Evolutionary conservation across 1,140 invertebrate genomes (phyloP), one percentile per base, ranked within the genome.

Genomic region (Neodiprion pinetum): DNA sequence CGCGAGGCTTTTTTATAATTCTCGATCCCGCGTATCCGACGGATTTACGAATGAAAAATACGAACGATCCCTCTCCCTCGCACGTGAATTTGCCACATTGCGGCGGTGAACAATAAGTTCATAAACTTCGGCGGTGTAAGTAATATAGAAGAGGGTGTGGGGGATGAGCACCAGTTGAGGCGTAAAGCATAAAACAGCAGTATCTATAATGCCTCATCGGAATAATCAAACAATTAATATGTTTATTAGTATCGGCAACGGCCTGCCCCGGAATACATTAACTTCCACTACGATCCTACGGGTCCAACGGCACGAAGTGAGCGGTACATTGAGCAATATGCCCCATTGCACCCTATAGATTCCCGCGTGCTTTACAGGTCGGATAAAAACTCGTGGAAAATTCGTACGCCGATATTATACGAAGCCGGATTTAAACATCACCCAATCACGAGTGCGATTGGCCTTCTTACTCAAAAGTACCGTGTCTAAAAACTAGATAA

Each of bases 221-320:
- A 77, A 82, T 82, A 82, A 82, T 82, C 81, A 82, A 82, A 81
- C 81, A 80, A 82, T 82, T 82, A 82, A 81, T 82, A 82, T 81
- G 81, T 82, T 82, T 82, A 82, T 82, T 81, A 81, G 80, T 82
- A 82, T 82, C 80, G 78, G 78, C 77, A 77, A 81, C 79, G 78
- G 81, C 77, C 75, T 73, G 74, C 49, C 74, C 75, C 67, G 78
- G 80, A 80, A 80, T 81, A 82, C 72, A 80, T 81, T 80, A 69
- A 80, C 50, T 61, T 61, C 53, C 4, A 17, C 53, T 61, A 61
- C 53, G 9, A 61, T 61, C 11, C 53, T 61, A 61, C 53, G 53
- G n/a, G 53, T 5, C 53, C 53, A 61, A 61, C 53, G 53, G 53
- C 53, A 61, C 53, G 11, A 17, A 61, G 53, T 61, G 53, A 61